These are phyloP conservation scores for Paratilapia polleni DNA, from an alignment of 2,113 vertebrate species.

Conservation along the genomic window DNA sequence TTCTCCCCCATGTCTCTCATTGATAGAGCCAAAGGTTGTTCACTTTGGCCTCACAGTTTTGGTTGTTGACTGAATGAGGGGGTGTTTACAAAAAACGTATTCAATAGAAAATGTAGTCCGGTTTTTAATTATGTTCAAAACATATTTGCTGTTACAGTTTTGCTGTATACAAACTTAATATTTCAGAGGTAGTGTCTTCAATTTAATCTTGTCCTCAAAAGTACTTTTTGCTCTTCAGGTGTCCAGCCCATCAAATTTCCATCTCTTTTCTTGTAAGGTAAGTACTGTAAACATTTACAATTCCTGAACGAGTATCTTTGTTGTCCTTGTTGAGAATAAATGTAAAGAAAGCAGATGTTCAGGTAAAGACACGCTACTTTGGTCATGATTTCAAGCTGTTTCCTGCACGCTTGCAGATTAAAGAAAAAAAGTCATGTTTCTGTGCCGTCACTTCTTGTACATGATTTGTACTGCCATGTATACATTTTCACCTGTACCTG, in stretches of 20 bases:
- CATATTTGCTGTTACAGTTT: no score
- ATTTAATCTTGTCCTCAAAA: not conserved
- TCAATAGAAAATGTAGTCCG: no score
- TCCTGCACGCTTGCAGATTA: not conserved
- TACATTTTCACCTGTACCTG: constrained; percentile 50
- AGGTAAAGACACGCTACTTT: not conserved
- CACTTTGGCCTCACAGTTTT: not conserved
- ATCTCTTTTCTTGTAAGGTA: not conserved
- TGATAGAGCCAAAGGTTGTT: not conserved
- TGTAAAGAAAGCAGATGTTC: not conserved
- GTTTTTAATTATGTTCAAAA: no score
- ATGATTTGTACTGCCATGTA: constrained; percentile 34
- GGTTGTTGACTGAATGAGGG: not conserved
- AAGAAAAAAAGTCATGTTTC: not conserved
- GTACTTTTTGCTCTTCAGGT: not conserved
- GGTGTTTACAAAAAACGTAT: not conserved
- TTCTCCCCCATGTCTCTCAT: not conserved
- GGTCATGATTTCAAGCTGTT: not conserved
- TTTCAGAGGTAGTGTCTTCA: not conserved
- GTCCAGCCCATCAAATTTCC: not conserved
- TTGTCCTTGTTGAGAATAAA: not conserved
- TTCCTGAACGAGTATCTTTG: not conserved
- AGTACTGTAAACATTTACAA: not conserved
- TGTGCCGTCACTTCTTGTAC: not conserved
- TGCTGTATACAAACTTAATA: no score